Conservation (phyloP, 2,113 vertebrate genomes). For the Genyomyrus donnyi region DNA sequence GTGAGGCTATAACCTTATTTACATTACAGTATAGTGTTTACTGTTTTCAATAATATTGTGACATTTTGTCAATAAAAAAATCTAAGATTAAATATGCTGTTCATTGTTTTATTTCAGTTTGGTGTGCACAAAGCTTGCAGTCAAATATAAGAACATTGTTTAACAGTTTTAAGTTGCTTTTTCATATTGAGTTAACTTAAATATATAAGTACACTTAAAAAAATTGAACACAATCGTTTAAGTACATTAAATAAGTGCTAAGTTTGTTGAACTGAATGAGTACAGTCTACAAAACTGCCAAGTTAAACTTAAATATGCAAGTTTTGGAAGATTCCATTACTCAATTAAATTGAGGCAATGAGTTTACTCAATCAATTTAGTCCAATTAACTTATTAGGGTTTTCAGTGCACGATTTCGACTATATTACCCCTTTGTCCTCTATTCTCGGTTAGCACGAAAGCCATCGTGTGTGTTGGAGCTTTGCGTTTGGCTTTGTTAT, state of each 20-base stretch:
- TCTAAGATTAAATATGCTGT: constrained; percentile 4
- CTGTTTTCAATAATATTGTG: constrained; percentile 5
- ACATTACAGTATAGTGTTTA: constrained; percentile 3
- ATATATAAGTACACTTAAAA: no score
- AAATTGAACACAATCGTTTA: no score
- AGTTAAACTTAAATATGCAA: not conserved
- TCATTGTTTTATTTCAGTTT: not conserved
- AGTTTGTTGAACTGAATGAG: constrained; percentile 2
- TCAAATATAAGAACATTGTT: not conserved
- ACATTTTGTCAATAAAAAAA: constrained; percentile 2
- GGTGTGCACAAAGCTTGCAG: not conserved
- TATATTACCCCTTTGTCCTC: not conserved
- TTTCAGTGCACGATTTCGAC: not conserved
- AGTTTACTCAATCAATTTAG: constrained; percentile 2
- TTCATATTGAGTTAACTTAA: not conserved
- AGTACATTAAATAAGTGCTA: not conserved
- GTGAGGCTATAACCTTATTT: not conserved
- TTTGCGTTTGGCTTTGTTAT: not conserved
- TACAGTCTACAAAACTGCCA: not conserved
- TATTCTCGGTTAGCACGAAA: not conserved
- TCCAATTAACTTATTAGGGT: not conserved
- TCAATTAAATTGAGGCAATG: constrained; percentile 3
- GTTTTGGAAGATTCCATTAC: constrained; percentile 1
- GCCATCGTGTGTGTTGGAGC: not conserved
- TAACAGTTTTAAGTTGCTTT: not conserved